These are phyloP conservation scores for Pampusana beccarii DNA, from an alignment of 2,113 vertebrate species.

Conservation along the genomic window DNA sequence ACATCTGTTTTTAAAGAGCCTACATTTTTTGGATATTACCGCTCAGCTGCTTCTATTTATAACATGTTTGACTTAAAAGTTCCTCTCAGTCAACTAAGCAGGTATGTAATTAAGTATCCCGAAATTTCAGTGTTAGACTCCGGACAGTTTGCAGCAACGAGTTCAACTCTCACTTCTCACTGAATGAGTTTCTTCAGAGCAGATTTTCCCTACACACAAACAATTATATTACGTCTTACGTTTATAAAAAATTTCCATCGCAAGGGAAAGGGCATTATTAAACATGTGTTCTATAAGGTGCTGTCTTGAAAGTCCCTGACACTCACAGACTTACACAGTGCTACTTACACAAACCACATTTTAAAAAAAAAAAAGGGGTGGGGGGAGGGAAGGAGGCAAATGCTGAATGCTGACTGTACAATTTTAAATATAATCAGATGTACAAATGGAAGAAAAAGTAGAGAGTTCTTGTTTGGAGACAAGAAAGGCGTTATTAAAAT, in stretches of 20 bases:
- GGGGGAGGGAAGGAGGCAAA: too few species aligned
- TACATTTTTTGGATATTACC: background rate
- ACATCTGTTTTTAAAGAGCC: conserved; percentile 52
- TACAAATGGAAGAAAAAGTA: background rate
- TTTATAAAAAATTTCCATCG: background rate
- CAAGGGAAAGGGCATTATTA: background rate
- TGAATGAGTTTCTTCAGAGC: background rate
- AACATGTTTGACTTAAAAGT: background rate
- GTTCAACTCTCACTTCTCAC: background rate
- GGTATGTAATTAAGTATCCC: background rate
- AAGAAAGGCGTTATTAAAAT: background rate
- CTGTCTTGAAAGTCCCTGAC: background rate
- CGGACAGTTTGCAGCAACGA: background rate
- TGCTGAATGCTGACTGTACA: background rate
- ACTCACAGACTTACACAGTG: background rate
- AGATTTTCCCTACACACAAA: background rate
- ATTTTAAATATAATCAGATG: background rate
- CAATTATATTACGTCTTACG: background rate
- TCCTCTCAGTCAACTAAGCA: background rate
- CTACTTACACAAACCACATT: background rate
- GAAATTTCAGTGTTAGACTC: background rate
- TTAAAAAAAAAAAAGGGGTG: background rate
- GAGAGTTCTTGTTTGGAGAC: background rate
- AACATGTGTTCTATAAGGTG: background rate
- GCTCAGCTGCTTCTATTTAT: conserved; percentile 57